Evolutionary conservation across 2,888 invertebrate species (phyloP).

Genomic region (Drosophila recens): DNA sequence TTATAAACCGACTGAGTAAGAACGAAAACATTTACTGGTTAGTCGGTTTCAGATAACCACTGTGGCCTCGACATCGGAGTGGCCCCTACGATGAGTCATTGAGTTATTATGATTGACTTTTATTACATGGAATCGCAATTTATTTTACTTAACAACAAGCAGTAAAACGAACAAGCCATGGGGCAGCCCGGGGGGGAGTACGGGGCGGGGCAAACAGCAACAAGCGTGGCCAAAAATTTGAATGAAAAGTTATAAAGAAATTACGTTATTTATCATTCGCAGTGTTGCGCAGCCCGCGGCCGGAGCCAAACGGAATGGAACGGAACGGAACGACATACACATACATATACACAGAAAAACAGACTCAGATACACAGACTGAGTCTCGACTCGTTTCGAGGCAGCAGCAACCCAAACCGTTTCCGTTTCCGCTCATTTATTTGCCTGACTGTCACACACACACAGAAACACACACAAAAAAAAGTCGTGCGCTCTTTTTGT

Average conservation of each 20-base stretch:
- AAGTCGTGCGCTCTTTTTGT: constrained; percentile 20
- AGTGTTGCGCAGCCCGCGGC: constrained; percentile 56
- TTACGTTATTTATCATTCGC: constrained; percentile 78
- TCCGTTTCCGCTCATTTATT: constrained; percentile 80
- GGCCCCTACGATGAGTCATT: constrained; percentile 65
- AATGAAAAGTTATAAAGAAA: constrained; percentile 79
- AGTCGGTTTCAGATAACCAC: constrained; percentile 23
- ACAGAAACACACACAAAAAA: constrained; percentile 14
- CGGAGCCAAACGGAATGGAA: constrained; percentile 15
- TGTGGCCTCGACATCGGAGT: constrained; percentile 34
- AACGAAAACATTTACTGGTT: background rate
- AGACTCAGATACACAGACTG: constrained; percentile 1
- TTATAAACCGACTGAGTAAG: constrained; percentile 9
- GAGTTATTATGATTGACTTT: constrained; percentile 82
- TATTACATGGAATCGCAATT: constrained; percentile 80
- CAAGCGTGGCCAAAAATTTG: constrained; percentile 67
- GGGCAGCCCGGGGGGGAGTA: background rate
- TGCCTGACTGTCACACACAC: constrained; percentile 70
- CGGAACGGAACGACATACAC: constrained; percentile 14
- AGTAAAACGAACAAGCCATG: constrained; percentile 36
- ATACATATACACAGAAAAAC: constrained; percentile 14
- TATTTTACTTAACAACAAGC: constrained; percentile 79
- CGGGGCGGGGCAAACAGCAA: constrained; percentile 35
- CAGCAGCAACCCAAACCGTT: constrained; percentile 68
- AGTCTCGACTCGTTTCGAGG: constrained; percentile 8